Evolutionary conservation across 1,140 invertebrate species (phyloP), one percentile per base, ranked within the genome.

Genomic region (Bilobella aurantiaca): DNA sequence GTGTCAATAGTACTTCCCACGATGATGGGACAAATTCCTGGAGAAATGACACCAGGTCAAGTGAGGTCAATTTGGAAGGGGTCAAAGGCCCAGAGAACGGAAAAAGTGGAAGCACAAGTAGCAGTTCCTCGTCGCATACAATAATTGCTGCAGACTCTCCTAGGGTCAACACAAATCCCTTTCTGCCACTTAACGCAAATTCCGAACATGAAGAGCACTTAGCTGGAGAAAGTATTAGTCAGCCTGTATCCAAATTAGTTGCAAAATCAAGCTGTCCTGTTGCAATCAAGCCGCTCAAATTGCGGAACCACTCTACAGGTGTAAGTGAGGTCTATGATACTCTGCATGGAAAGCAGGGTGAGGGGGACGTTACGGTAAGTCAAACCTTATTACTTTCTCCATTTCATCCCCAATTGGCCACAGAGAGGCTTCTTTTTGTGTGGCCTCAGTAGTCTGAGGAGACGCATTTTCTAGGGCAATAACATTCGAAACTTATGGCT

Each of bases 311-410:
- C 37, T 63, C 63, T 2, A 63, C 46, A 2, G 58, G 58, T 29
- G 53, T 60, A 16, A 53, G 56, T 3, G 69, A 70, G 37, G 56
- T 65, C 62, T 70, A 70, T 46, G 69, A 70, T 32, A 70, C 66
- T 46, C 69, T 70, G 12, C 64, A 70, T 60, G 60, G 57, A 23
- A 53, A 53, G 49, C 49, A 53, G 49, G 14, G 5, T 23, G 5
- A 18, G 49, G 49, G 49, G 5, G 49, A 53, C 12, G 25, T 8
- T 23, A 53, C 49, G 49, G 49, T 53, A 23, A 53, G 49, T n/a
- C n/a, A n/a, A n/a, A 16, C 23, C 25, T 53, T 53, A 18, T 14
- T 23, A 8, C 34, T 42, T 18, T 42, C 18, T 42, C 34, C 18
- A 8, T 42, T 42, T 18, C 34, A 42, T 8, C 21, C 21, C 49